Percentiles rank a stretch among this genome's conserved stretches.
Evolutionary conservation across 2,113 vertebrate genomes (phyloP).

Genomic region (Peromyscus leucopus): DNA sequence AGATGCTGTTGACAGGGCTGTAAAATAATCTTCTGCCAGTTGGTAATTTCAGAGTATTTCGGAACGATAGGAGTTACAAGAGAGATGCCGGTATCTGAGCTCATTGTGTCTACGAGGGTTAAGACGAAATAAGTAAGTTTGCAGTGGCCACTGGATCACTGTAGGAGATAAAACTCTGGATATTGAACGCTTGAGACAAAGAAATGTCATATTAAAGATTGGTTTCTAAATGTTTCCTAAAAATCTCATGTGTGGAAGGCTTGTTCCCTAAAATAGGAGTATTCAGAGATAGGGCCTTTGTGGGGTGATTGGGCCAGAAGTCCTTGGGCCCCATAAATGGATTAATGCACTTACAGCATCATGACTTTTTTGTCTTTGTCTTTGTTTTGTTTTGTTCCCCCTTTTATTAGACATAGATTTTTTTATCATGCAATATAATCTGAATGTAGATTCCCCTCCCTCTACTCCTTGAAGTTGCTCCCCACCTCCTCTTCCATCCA

Average conservation of each 20-base stretch:
- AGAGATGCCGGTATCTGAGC: neutral
- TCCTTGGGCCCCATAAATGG: neutral
- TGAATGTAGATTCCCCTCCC: neutral
- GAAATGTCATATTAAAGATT: neutral
- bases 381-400: neutral
- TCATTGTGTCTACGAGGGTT: neutral
- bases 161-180: neutral
- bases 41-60: constrained; percentile 62
- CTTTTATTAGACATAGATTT: neutral
- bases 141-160: neutral
- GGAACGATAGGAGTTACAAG: neutral
- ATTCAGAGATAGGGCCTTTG: neutral
- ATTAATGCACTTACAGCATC: neutral
- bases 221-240: neutral
- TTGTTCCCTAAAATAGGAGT: neutral
- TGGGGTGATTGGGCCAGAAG: neutral
- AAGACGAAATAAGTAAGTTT: neutral
- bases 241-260: neutral
- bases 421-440: neutral
- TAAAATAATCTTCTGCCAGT: constrained; percentile 26
- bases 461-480: neutral
- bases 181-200: neutral
- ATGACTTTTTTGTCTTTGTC: neutral
- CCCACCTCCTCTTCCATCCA: neutral
- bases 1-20: neutral